phyloP scores from a whole-genome alignment of 2,113 vertebrate genomes.

The Prunella himalayana region DNA sequence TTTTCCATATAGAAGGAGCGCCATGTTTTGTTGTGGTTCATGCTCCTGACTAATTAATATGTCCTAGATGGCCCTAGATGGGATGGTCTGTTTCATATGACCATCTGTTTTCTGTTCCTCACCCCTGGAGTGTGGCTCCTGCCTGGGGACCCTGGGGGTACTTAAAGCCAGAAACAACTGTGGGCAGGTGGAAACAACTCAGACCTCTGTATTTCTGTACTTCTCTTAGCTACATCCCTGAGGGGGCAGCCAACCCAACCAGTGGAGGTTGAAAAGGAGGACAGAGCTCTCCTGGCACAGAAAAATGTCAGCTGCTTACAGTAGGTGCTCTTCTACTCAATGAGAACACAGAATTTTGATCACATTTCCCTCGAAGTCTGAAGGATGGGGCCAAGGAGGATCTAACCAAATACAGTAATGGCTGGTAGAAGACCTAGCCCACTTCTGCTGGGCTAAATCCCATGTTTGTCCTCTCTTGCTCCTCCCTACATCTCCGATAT shows the following conservation, averaged over 20 bases:
- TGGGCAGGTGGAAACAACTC: not conserved
- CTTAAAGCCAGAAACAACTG: not conserved
- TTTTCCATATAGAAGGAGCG: not conserved
- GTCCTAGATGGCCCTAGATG: constrained; percentile 12
- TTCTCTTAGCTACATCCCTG: not conserved
- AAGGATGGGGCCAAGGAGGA: not conserved
- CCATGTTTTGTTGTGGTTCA: not conserved
- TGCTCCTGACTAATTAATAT: not conserved
- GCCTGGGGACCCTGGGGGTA: not conserved
- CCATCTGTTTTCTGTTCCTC: constrained; percentile 32
- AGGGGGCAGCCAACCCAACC: not conserved
- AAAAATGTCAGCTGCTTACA: not conserved
- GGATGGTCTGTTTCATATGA: not conserved
- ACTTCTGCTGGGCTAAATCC: not conserved
- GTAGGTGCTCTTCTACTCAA: not conserved
- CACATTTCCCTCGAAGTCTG: not conserved
- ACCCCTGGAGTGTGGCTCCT: not conserved
- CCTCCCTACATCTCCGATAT: not conserved
- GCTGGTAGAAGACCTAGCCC: not conserved
- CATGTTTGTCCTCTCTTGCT: not conserved
- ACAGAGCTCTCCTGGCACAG: not conserved
- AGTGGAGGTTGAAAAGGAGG: not conserved
- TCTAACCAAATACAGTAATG: not conserved
- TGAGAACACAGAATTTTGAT: not conserved
- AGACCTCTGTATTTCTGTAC: not conserved